phyloP scores from a whole-genome alignment of 1,140 invertebrate genomes.

The Drosophila ercepeae region DNA sequence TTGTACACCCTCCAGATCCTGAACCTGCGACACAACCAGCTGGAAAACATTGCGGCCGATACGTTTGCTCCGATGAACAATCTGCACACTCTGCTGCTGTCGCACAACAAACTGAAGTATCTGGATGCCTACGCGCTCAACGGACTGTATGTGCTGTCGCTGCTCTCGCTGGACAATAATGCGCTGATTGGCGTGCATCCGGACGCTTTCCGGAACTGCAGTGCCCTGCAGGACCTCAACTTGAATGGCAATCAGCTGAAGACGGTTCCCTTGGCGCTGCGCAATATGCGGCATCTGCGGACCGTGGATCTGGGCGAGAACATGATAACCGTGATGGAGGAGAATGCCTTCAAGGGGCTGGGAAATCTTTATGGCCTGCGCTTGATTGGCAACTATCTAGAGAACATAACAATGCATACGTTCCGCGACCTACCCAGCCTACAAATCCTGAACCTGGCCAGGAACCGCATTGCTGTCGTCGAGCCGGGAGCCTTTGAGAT shows the following conservation, averaged over 20 bases:
- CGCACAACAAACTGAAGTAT: slow-evolving; percentile 90
- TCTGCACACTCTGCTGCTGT: slow-evolving; percentile 91
- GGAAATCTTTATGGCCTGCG: slow-evolving; percentile 91
- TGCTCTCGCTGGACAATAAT: slow-evolving; percentile 92
- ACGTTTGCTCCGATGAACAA: slow-evolving; percentile 93
- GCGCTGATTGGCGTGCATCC: slow-evolving; percentile 89
- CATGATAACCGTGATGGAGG: slow-evolving; percentile 89
- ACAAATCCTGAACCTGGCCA: slow-evolving; percentile 94
- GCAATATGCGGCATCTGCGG: slow-evolving; percentile 89
- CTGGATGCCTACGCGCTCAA: slow-evolving; percentile 91
- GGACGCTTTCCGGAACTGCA: slow-evolving; percentile 93
- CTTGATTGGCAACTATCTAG: slow-evolving; percentile 94
- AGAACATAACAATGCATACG: slow-evolving; percentile 92
- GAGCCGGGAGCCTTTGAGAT: slow-evolving; percentile 93
- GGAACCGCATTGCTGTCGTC: slow-evolving; percentile 92
- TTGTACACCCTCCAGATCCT: slow-evolving; percentile 93
- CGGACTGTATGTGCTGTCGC: slow-evolving; percentile 90
- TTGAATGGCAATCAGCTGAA: slow-evolving; percentile 92
- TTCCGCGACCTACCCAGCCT: slow-evolving; percentile 92
- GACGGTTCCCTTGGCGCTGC: slow-evolving; percentile 90
- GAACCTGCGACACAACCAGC: slow-evolving; percentile 90
- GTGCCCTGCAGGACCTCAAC: slow-evolving; percentile 93
- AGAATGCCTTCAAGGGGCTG: slow-evolving; percentile 92
- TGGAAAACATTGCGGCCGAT: slow-evolving; percentile 91
- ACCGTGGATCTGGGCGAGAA: slow-evolving; percentile 95